Base-by-base conservation (phyloP, 2,888 invertebrate species). In the Aleiodes leptofemur region DNA sequence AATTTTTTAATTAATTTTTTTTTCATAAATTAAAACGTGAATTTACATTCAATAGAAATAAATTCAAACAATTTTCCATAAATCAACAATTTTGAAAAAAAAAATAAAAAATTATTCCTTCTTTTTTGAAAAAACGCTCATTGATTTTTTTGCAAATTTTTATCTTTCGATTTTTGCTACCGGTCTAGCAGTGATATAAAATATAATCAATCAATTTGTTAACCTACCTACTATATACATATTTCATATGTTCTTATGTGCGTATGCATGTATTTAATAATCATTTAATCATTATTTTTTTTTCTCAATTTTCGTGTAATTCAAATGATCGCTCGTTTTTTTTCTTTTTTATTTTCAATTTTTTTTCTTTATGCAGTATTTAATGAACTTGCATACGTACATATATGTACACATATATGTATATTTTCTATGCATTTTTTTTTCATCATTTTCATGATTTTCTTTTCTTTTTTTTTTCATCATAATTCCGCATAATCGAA, bases 211-310 rank as follows among this genome's bases (percentile, higher is more conserved):
- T 88, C 86, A 87, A 88, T 88, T 89, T 87, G 86, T 88, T 88
- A 87, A 86, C 86, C 88, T 89, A 88, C 85, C 88, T 88, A 88
- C 86, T 88, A 88, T 88, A 85, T 88, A 88, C 87, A 88, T 86
- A 84, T 87, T 84, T 87, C 87, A 88, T 86, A 84, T 87, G 84
- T 86, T 84, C 81, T 83, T 87, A 86, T 86, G 86, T 86, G 85
- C 87, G 86, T 86, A 86, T 87, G 87, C 87, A 86, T 84, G 82
- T 83, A 81, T 79, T 80, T 9, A 43, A 43, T 43, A 78, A 79
- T 78, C 84, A 73, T 66, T 68, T 66, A 64, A 56, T 57, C 23
- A 14, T 23, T 57, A 23, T 23, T 56, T 23, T 57, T 23, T 57
- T 56, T 3, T 14, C 59, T 59, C 16, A 72, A 59, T 59, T 59